Percentiles rank a stretch among this genome's conserved stretches.
Evolutionary conservation across 2,113 vertebrate species (phyloP).

Genomic region (Promerops cafer): DNA sequence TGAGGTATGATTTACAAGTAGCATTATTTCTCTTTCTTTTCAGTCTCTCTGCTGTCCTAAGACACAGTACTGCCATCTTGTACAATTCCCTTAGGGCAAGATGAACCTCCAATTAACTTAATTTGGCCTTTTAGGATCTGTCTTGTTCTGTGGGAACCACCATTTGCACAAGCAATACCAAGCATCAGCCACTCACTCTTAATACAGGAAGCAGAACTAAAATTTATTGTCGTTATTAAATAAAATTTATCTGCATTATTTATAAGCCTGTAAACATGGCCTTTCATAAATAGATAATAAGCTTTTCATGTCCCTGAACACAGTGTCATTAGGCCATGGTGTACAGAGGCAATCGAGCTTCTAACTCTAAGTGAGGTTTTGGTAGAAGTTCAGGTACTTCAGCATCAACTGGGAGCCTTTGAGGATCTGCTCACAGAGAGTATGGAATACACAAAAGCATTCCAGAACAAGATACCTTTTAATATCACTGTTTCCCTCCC

Average conservation of each 20-base stretch:
- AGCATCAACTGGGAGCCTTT: not conserved
- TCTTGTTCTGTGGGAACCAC: not conserved
- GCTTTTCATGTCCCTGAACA: not conserved
- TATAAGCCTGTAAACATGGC: not conserved
- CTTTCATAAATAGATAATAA: not conserved
- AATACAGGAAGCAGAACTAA: not conserved
- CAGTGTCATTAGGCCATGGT: not conserved
- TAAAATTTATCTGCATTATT: not conserved
- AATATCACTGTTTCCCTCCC: not conserved
- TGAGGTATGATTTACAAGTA: not conserved
- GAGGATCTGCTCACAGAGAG: not conserved
- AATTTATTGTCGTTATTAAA: not conserved
- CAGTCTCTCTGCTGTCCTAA: not conserved
- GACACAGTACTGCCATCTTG: not conserved
- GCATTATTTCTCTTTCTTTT: not conserved
- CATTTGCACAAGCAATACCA: not conserved
- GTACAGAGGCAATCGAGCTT: not conserved
- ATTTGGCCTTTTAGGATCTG: not conserved
- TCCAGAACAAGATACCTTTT: not conserved
- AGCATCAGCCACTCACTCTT: not conserved
- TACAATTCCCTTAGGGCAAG: not conserved
- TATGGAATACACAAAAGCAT: not conserved
- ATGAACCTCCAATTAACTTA: not conserved
- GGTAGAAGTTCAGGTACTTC: not conserved
- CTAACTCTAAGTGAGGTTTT: not conserved